phyloP scores from a whole-genome alignment of 1,140 invertebrate species.

The Dreissena polymorpha region DNA sequence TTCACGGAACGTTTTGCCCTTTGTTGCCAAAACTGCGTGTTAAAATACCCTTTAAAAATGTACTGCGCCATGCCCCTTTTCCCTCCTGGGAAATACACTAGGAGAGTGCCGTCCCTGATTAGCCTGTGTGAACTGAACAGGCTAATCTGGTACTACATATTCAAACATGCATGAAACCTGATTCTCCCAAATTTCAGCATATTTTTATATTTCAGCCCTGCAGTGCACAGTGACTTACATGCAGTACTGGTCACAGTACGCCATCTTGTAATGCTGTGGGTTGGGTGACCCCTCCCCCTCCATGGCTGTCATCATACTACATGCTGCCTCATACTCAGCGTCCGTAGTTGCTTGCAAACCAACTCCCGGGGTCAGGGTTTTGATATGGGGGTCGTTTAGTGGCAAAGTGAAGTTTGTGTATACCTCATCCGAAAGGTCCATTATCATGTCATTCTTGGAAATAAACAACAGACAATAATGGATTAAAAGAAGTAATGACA shows the following conservation, averaged over 20 bases:
- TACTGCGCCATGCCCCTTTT: too few relatives aligned
- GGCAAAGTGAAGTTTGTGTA: conserved; percentile 29
- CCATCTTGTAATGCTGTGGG: conserved; percentile 32
- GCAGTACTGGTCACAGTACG: conserved; percentile 43
- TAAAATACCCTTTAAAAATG: too few relatives aligned
- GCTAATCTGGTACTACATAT: not conserved
- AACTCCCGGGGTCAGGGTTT: not conserved
- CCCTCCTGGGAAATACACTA: too few relatives aligned
- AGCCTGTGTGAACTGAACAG: not conserved
- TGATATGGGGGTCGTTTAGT: not conserved
- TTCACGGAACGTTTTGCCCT: too few relatives aligned
- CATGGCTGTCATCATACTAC: conserved; percentile 42
- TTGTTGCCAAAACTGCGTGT: too few relatives aligned
- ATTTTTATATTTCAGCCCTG: not conserved
- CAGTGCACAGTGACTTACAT: conserved; percentile 19
- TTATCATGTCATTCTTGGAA: conserved; percentile 49
- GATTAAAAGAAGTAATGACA: not conserved
- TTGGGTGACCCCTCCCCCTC: conserved; percentile 42
- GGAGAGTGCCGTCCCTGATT: not conserved
- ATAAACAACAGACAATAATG: not conserved
- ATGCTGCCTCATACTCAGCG: conserved; percentile 52
- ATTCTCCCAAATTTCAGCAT: not conserved
- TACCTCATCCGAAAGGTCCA: conserved; percentile 45
- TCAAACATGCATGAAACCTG: not conserved
- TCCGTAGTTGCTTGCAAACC: conserved; percentile 15